These are phyloP conservation scores for Macrotus californicus DNA, from an alignment of 2,113 vertebrate genomes.

Conservation along the genomic window DNA sequence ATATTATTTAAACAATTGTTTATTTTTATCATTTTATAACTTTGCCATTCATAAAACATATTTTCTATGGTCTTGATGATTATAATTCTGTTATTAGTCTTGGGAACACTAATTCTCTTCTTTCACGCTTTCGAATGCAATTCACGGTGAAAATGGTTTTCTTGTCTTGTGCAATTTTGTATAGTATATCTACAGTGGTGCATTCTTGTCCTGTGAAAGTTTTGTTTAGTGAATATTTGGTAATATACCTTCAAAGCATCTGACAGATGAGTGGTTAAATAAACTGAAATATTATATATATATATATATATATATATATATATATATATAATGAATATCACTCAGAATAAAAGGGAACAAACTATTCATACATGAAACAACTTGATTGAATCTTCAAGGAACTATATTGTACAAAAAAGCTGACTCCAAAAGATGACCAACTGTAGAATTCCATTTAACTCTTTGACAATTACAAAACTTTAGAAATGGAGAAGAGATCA, in stretches of 20 bases:
- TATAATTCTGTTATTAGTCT: neutral
- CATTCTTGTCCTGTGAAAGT: neutral
- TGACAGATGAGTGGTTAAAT: neutral
- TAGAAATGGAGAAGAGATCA: neutral
- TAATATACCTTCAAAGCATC: neutral
- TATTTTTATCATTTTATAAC: neutral
- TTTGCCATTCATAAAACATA: neutral
- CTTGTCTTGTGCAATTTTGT: neutral
- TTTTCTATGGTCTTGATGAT: neutral
- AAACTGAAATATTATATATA: neutral
- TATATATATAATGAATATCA: neutral
- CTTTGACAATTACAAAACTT: neutral
- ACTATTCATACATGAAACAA: neutral
- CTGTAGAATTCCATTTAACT: neutral
- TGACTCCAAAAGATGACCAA: neutral
- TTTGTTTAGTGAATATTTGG: neutral
- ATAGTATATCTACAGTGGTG: neutral
- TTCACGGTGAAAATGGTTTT: neutral
- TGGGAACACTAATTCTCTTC: neutral
- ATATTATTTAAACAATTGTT: neutral
- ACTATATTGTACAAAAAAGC: neutral
- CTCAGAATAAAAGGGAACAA: neutral
- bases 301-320: too few species aligned
- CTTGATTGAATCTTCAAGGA: neutral
- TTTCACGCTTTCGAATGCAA: neutral